Percentiles rank a stretch among this genome's conserved stretches.
phyloP scores from a whole-genome alignment of 2,888 invertebrate genomes.

The Dromius quadrimaculatus region DNA sequence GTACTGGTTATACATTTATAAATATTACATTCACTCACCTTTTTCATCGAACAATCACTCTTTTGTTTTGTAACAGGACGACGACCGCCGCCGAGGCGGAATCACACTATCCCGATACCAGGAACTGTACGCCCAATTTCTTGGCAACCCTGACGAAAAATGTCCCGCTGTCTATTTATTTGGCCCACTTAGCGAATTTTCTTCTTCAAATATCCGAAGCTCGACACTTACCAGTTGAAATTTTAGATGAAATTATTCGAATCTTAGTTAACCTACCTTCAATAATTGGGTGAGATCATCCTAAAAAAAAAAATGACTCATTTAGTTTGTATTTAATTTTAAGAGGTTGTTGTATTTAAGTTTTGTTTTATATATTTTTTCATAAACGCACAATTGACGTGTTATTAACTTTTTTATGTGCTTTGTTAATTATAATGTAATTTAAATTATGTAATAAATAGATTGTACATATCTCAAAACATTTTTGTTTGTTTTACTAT shows the following conservation, averaged over 20 bases:
- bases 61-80: slow-evolving; percentile 74
- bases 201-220: slow-evolving; percentile 9
- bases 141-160: slow-evolving; percentile 81
- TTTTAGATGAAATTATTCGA: neutral
- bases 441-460: slow-evolving; percentile 39
- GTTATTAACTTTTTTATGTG: slow-evolving; percentile 45
- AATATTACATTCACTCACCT: neutral
- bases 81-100: slow-evolving; percentile 83
- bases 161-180: slow-evolving; percentile 82
- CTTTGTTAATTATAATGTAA: slow-evolving; percentile 36
- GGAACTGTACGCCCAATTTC: slow-evolving; percentile 85
- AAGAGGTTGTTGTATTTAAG: slow-evolving; percentile 34
- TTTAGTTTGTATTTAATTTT: slow-evolving; percentile 31
- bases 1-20: too few species aligned
- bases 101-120: slow-evolving; percentile 83
- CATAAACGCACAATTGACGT: slow-evolving; percentile 47
- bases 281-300: slow-evolving; percentile 15
- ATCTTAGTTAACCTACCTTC: slow-evolving; percentile 16
- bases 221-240: slow-evolving; percentile 15
- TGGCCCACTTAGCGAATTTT: slow-evolving; percentile 75
- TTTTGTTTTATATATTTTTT: slow-evolving; percentile 47
- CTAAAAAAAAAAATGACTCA: slow-evolving; percentile 18
- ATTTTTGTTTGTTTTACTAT: neutral
- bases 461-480: slow-evolving; percentile 33
- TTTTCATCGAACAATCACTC: neutral